A percentile compares a stretch with the other conserved stretches of the same genome.
Conservation (phyloP, 2,797 vertebrate genomes). For the Gallinago stenura region DNA sequence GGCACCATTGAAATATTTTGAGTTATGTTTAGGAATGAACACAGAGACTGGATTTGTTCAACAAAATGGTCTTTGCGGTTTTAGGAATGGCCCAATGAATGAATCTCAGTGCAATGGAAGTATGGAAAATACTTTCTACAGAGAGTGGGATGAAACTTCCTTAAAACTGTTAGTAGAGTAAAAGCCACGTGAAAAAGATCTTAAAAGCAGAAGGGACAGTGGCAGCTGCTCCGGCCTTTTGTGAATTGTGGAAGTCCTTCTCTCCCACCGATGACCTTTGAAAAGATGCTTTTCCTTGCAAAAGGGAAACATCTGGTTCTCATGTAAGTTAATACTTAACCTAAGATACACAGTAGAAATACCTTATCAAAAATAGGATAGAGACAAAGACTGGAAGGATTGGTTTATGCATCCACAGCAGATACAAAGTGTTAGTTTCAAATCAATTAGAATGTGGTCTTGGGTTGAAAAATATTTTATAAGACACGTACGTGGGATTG, state of each 20-base stretch:
- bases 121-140: not conserved
- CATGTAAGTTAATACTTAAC: conserved; percentile 35
- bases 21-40: conserved; percentile 24
- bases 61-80: not conserved
- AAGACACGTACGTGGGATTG: accelerated
- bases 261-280: conserved; percentile 7
- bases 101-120: not conserved
- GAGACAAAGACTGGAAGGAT: not conserved
- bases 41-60: conserved; percentile 12
- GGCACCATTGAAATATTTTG: not conserved
- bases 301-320: conserved; percentile 60
- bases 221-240: not conserved
- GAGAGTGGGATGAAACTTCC: not conserved
- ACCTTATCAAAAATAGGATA: not conserved
- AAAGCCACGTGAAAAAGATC: not conserved
- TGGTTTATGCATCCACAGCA: not conserved
- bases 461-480: not conserved
- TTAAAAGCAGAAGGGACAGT: not conserved
- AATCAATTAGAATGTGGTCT: not conserved
- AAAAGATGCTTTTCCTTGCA: conserved; percentile 52
- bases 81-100: not conserved
- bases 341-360: not conserved
- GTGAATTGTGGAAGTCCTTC: not conserved
- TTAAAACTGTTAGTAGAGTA: not conserved
- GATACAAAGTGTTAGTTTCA: not conserved